Evolutionary conservation across 2,888 invertebrate species (phyloP).

Genomic region (Rutpela maculata): DNA sequence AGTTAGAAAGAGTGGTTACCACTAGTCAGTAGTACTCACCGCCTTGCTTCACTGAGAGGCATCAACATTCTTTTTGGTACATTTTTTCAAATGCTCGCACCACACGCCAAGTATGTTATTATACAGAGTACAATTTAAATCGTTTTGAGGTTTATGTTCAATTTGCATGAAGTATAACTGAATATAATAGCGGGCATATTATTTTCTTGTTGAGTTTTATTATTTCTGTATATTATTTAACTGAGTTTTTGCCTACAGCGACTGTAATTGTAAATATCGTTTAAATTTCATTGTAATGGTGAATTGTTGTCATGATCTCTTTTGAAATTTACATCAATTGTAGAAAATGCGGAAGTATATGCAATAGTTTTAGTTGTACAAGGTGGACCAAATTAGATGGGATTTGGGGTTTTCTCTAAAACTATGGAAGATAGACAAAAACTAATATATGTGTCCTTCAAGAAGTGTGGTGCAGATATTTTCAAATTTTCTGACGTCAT

Average conservation of each 20-base stretch:
- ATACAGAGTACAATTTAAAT: constrained; percentile 23
- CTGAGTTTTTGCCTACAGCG: background rate
- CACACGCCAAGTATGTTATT: constrained; percentile 21
- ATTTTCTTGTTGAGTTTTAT: background rate
- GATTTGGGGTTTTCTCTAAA: too few relatives aligned
- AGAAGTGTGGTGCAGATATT: too few relatives aligned
- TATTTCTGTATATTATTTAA: background rate
- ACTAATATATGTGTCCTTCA: too few relatives aligned
- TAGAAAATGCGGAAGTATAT: too few relatives aligned
- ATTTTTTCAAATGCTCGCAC: background rate
- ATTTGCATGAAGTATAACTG: constrained; percentile 7
- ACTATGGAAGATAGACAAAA: too few relatives aligned
- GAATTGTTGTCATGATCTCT: too few relatives aligned
- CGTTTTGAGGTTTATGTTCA: constrained; percentile 9
- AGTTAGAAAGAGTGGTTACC: constrained; percentile 56
- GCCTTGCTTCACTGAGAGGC: constrained; percentile 13
- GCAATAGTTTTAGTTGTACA: too few relatives aligned
- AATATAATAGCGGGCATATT: background rate
- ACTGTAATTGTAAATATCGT: background rate
- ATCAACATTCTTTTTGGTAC: constrained; percentile 6
- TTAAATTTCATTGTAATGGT: too few relatives aligned
- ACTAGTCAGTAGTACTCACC: constrained; percentile 12
- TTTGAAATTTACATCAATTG: too few relatives aligned
- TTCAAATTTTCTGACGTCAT: too few relatives aligned
- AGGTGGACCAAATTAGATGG: too few relatives aligned